A percentile compares a stretch with the other conserved stretches of the same genome.
phyloP scores from a whole-genome alignment of 2,888 invertebrate species.

The Tetanocera ferruginea region DNA sequence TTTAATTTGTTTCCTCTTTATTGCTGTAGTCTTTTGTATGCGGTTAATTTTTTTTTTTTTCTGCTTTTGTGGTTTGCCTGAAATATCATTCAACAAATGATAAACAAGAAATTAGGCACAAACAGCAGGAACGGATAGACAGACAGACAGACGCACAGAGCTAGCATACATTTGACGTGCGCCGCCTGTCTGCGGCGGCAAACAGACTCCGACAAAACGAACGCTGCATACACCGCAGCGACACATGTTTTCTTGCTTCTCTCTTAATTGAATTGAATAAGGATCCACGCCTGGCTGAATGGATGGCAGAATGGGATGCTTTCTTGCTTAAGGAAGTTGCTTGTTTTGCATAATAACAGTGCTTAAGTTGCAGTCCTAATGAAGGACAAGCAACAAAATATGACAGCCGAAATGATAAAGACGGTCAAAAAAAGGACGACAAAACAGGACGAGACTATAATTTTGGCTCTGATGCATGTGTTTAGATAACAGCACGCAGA shows the following conservation, averaged over 20 bases:
- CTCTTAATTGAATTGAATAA: slow-evolving; percentile 26
- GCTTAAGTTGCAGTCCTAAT: slow-evolving; percentile 24
- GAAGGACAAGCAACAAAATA: neutral
- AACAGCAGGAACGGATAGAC: neutral
- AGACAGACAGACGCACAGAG: neutral
- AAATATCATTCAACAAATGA: neutral
- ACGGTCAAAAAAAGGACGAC: neutral
- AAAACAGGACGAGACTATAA: slow-evolving; percentile 17
- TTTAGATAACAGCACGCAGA: slow-evolving; percentile 21
- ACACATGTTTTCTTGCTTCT: slow-evolving; percentile 12
- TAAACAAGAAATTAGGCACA: neutral
- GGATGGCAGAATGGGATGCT: neutral
- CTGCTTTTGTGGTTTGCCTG: neutral
- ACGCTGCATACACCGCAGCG: neutral
- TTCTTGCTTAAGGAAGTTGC: slow-evolving; percentile 13
- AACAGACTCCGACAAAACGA: neutral
- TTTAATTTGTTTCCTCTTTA: slow-evolving; percentile 34
- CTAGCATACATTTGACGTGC: slow-evolving; percentile 16
- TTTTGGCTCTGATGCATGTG: slow-evolving; percentile 26
- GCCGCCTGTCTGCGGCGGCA: slow-evolving; percentile 13
- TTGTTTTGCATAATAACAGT: slow-evolving; percentile 32
- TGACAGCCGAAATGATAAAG: neutral
- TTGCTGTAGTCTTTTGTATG: neutral
- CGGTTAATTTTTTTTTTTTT: neutral
- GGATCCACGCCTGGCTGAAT: neutral